These are phyloP conservation scores for Eristalis pertinax DNA, from an alignment of 2,888 invertebrate genomes.

Conservation along the genomic window DNA sequence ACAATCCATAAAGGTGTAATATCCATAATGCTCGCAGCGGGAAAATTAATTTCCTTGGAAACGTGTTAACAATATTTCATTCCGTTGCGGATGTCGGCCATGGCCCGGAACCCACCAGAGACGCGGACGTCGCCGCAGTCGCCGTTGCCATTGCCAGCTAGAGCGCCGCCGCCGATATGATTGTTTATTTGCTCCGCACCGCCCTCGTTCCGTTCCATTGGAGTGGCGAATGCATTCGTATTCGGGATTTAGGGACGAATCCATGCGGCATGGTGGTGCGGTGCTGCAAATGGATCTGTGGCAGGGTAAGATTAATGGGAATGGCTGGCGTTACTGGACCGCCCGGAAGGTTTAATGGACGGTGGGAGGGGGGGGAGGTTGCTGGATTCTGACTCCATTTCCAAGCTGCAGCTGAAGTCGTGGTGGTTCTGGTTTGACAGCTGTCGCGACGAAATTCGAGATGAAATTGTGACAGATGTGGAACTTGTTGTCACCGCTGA, in stretches of 20 bases:
- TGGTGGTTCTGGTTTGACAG: neutral
- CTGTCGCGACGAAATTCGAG: neutral
- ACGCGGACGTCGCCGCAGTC: conserved; percentile 16
- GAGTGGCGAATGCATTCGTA: neutral
- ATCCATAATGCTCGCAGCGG: conserved; percentile 70
- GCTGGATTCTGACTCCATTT: neutral
- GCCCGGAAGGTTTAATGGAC: conserved; percentile 45
- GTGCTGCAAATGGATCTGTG: conserved; percentile 41
- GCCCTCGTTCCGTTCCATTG: neutral
- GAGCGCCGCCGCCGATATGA: conserved; percentile 11
- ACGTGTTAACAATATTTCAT: conserved; percentile 71
- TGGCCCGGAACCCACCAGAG: conserved; percentile 21
- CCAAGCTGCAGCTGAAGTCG: neutral
- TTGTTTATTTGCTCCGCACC: conserved; percentile 18
- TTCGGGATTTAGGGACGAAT: conserved; percentile 49
- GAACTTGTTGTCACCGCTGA: neutral
- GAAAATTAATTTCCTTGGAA: conserved; percentile 70
- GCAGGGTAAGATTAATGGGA: conserved; percentile 53
- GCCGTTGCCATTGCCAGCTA: neutral
- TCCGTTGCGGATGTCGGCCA: conserved; percentile 51
- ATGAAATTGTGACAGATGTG: neutral
- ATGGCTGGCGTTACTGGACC: conserved; percentile 44
- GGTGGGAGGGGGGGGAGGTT: neutral
- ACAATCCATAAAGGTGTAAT: conserved; percentile 66
- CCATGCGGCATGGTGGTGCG: neutral